These are phyloP conservation scores for Octopus bimaculoides DNA, from an alignment of 1,140 invertebrate species.

Conservation along the genomic window DNA sequence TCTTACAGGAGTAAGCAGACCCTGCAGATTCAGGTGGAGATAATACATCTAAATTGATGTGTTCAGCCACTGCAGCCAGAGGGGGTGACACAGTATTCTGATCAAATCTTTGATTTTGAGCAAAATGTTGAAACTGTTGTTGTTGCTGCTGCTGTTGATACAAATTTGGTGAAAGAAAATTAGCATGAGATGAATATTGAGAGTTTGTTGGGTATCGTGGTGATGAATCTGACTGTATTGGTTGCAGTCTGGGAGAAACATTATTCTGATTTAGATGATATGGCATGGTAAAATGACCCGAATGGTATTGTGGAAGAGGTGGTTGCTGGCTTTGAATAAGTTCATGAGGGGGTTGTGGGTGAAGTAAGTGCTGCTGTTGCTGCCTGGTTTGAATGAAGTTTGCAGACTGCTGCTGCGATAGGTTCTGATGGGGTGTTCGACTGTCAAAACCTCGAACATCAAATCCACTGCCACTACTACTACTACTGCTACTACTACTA, in stretches of 20 bases:
- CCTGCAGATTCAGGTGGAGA: background rate
- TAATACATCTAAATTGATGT: background rate
- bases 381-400: background rate
- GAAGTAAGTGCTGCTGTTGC: background rate
- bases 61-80: background rate
- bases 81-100: background rate
- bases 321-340: background rate
- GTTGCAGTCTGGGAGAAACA: background rate
- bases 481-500: constrained; percentile 5
- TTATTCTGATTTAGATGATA: background rate
- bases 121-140: constrained; percentile 19
- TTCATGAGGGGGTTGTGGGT: background rate
- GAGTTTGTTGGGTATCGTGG: background rate
- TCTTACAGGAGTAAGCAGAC: background rate
- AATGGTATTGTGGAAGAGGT: background rate
- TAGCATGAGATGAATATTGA: constrained; percentile 1
- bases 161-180: background rate
- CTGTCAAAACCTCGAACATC: background rate
- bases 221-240: background rate
- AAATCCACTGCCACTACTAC: background rate
- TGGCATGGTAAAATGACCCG: background rate
- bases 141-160: constrained; percentile 9
- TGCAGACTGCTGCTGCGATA: constrained; percentile 2
- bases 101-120: background rate
- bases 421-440: background rate